phyloP scores from a whole-genome alignment of 2,888 invertebrate genomes.

The Hirtodrosophila trivittata region DNA sequence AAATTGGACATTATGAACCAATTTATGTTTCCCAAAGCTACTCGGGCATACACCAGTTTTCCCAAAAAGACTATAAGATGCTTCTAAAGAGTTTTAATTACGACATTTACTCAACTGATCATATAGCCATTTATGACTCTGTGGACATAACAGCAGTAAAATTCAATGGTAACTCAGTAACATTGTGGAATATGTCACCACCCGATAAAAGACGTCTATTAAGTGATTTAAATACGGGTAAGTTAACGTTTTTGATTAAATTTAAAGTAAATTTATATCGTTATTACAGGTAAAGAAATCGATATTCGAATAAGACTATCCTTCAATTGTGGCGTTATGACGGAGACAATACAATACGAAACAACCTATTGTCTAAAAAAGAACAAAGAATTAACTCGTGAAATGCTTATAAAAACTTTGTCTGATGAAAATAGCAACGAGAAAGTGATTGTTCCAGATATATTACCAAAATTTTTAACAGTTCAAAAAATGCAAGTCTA shows the following conservation, averaged over 20 bases:
- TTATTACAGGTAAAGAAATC: conserved; percentile 27
- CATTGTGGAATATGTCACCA: conserved; percentile 66
- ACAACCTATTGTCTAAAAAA: conserved; percentile 37
- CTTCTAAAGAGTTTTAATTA: conserved; percentile 86
- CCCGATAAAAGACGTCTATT: conserved; percentile 56
- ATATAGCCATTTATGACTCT: conserved; percentile 52
- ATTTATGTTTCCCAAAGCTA: conserved; percentile 95
- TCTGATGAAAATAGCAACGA: conserved; percentile 13
- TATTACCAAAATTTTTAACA: conserved; percentile 60
- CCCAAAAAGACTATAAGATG: conserved; percentile 85
- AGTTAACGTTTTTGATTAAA: background rate
- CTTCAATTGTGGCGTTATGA: conserved; percentile 17
- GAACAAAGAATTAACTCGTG: conserved; percentile 39
- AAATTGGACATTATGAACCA: conserved; percentile 95
- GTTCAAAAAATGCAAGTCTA: conserved; percentile 52
- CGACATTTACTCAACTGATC: conserved; percentile 53
- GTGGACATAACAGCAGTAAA: conserved; percentile 56
- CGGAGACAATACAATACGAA: conserved; percentile 37
- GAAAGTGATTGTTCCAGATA: conserved; percentile 51
- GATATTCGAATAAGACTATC: conserved; percentile 48
- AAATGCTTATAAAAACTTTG: conserved; percentile 38
- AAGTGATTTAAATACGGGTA: conserved; percentile 45
- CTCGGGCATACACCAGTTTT: conserved; percentile 88
- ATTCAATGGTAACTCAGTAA: conserved; percentile 60
- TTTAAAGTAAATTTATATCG: background rate